A percentile compares a stretch with the other conserved stretches of the same genome.
These are phyloP conservation scores for Erynnis tages DNA, from an alignment of 2,888 invertebrate genomes.

Conservation along the genomic window DNA sequence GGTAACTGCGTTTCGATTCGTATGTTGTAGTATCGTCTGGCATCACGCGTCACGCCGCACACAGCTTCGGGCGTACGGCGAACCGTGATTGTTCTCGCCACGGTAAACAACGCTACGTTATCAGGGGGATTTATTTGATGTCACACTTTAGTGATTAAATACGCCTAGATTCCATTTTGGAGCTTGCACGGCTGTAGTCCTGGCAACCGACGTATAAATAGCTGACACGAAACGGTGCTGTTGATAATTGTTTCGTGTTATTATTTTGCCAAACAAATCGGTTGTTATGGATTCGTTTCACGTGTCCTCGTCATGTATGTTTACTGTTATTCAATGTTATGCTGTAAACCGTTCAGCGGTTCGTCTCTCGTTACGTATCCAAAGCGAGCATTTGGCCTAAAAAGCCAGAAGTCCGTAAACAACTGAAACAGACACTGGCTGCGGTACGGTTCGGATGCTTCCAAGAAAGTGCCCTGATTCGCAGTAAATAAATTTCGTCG, in stretches of 20 bases:
- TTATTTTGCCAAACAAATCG: not conserved
- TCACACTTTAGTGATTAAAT: conserved; percentile 34
- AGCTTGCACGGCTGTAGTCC: conserved; percentile 4
- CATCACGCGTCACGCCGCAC: conserved; percentile 28
- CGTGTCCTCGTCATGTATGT: conserved; percentile 15
- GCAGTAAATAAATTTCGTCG: conserved; percentile 19
- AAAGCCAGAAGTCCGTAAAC: conserved; percentile 24
- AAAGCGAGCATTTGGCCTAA: conserved; percentile 18
- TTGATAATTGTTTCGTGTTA: not conserved
- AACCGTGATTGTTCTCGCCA: conserved; percentile 33
- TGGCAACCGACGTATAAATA: conserved; percentile 2
- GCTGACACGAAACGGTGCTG: not conserved
- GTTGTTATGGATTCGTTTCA: conserved; percentile 1
- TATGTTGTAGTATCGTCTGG: conserved; percentile 25
- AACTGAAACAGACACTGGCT: conserved; percentile 11
- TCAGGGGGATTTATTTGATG: conserved; percentile 37
- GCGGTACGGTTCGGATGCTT: conserved; percentile 7
- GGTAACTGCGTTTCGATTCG: conserved; percentile 28
- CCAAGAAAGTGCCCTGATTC: conserved; percentile 20
- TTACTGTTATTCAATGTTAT: conserved; percentile 22
- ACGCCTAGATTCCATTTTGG: conserved; percentile 18
- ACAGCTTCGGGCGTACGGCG: conserved; percentile 19
- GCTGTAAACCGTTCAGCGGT: conserved; percentile 1
- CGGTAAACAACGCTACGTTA: conserved; percentile 37
- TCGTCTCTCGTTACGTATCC: conserved; percentile 6